These are phyloP conservation scores for Polylopha cassiicola DNA, from an alignment of 2,888 invertebrate species.

Conservation along the genomic window DNA sequence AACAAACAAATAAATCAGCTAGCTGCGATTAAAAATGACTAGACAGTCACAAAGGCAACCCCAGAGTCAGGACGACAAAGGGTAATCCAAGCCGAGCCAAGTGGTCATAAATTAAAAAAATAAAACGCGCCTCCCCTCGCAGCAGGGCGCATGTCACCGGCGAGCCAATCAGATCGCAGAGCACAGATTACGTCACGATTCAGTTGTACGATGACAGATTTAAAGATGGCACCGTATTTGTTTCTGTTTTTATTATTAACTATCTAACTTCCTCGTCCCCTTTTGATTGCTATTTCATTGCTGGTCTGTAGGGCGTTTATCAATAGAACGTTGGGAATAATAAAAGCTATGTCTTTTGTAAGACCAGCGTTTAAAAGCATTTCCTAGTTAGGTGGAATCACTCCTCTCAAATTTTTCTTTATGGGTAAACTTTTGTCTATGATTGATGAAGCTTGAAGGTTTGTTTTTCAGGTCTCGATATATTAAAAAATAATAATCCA, in stretches of 20 bases:
- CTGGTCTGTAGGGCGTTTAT: too few relatives aligned
- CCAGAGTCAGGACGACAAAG: slow-evolving; percentile 68
- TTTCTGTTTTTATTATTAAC: slow-evolving; percentile 29
- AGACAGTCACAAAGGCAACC: slow-evolving; percentile 67
- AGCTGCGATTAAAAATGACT: slow-evolving; percentile 61
- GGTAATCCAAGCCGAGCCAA: slow-evolving; percentile 74
- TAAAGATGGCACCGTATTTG: slow-evolving; percentile 62
- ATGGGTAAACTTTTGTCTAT: too few relatives aligned
- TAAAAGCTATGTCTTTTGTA: too few relatives aligned
- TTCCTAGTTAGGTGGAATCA: too few relatives aligned
- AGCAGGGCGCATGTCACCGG: slow-evolving; percentile 26
- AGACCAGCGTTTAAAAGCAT: too few relatives aligned
- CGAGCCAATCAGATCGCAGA: slow-evolving; percentile 46
- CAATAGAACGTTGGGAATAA: too few relatives aligned
- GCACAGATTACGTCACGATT: slow-evolving; percentile 39
- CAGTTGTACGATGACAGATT: slow-evolving; percentile 47
- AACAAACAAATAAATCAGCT: slow-evolving; percentile 47
- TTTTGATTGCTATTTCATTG: slow-evolving; percentile 29
- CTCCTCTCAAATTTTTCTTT: too few relatives aligned
- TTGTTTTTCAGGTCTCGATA: too few relatives aligned
- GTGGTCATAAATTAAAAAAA: slow-evolving; percentile 60
- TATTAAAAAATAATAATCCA: too few relatives aligned
- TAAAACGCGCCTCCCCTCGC: slow-evolving; percentile 47
- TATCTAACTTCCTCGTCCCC: slow-evolving; percentile 20
- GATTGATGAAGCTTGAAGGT: too few relatives aligned